Percentiles rank a stretch among this genome's conserved stretches.
Evolutionary conservation across 2,888 invertebrate genomes (phyloP).

Genomic region (Gasteruption jaculator): DNA sequence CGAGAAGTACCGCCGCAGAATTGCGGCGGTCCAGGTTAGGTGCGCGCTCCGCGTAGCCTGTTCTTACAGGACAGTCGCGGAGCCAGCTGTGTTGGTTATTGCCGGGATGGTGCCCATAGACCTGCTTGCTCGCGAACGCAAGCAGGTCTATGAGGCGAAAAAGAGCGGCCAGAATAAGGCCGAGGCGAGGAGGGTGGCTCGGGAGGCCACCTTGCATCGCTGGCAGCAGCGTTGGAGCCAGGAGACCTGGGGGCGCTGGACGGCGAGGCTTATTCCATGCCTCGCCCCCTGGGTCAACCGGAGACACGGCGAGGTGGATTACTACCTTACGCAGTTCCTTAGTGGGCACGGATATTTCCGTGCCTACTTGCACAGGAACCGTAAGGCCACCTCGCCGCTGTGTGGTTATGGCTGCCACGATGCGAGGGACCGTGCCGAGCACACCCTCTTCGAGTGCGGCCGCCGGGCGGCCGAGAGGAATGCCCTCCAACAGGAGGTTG

Average conservation of each 20-base stretch:
- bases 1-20: conserved; percentile 4
- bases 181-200: background rate
- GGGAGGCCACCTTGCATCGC: background rate
- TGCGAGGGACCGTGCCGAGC: background rate
- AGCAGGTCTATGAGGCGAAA: background rate
- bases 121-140: conserved; percentile 16
- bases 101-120: background rate
- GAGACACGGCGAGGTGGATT: conserved; percentile 19
- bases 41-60: conserved; percentile 15
- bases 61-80: conserved; percentile 2
- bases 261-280: conserved; percentile 13
- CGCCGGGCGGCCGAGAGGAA: background rate
- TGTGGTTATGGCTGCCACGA: conserved; percentile 12
- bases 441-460: conserved; percentile 10
- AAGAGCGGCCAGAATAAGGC: background rate
- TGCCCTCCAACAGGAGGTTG: background rate
- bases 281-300: conserved; percentile 15
- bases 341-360: conserved; percentile 21
- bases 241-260: conserved; percentile 15
- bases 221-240: conserved; percentile 22
- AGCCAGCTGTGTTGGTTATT: background rate
- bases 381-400: conserved; percentile 3
- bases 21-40: conserved; percentile 12
- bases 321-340: conserved; percentile 19
- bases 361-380: conserved; percentile 13